These are phyloP conservation scores for Adineta ricciae DNA, from an alignment of 2,888 invertebrate species.

Conservation along the genomic window DNA sequence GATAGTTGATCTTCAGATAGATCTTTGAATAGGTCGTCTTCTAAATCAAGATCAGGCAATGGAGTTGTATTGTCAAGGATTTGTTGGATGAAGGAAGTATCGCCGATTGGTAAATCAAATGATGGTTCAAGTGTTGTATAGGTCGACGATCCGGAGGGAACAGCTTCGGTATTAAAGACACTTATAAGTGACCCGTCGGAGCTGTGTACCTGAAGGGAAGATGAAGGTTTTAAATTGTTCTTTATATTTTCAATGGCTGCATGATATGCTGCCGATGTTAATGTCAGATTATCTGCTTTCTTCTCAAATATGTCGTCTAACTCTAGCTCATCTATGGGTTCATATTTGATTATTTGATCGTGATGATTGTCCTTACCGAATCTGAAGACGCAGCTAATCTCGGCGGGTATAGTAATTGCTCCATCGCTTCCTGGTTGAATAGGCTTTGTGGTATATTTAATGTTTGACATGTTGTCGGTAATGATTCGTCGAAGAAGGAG, in stretches of 20 bases:
- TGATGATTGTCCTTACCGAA: neutral
- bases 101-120: neutral
- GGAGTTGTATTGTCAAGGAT: neutral
- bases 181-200: constrained; percentile 20
- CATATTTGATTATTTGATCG: neutral
- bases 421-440: neutral
- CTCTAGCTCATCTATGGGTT: neutral
- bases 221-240: constrained; percentile 3
- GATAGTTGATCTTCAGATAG: neutral
- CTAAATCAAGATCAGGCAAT: neutral
- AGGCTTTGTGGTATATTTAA: neutral
- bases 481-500: neutral
- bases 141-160: neutral
- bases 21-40: neutral
- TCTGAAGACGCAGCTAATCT: constrained; percentile 20
- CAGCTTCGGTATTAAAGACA: constrained; percentile 1
- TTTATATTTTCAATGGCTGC: neutral
- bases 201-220: constrained; percentile 17
- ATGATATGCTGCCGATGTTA: neutral
- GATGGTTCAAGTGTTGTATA: constrained; percentile 14
- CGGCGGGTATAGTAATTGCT: neutral
- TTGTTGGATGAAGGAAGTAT: neutral
- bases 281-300: neutral
- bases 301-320: neutral
- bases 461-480: neutral